phyloP scores from a whole-genome alignment of 2,113 vertebrate genomes.

The Cinclus cinclus region DNA sequence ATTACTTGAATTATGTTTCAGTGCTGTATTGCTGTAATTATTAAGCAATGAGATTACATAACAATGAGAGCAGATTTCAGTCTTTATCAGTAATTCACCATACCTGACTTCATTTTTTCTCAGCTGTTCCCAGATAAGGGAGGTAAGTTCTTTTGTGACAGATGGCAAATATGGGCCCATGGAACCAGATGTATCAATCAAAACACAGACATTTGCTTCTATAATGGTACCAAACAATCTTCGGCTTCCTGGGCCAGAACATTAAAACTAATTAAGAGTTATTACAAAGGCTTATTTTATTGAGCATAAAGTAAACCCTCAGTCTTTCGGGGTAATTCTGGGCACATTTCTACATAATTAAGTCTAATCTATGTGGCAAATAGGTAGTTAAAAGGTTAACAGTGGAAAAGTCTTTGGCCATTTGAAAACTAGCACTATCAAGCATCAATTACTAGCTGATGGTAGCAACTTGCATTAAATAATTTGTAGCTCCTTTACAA shows the following conservation, averaged over 20 bases:
- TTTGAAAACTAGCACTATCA: not conserved
- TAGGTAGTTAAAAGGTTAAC: not conserved
- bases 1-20: not conserved
- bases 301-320: not conserved
- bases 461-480: not conserved
- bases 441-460: not conserved
- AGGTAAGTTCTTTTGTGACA: slow-evolving; percentile 72
- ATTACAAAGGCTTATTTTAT: not conserved
- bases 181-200: slow-evolving; percentile 83
- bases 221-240: slow-evolving; percentile 77
- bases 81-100: not conserved
- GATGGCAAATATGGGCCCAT: slow-evolving; percentile 69
- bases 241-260: slow-evolving; percentile 74
- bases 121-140: slow-evolving; percentile 86
- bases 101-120: slow-evolving; percentile 73
- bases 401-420: not conserved
- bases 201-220: slow-evolving; percentile 78
- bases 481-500: not conserved
- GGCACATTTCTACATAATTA: not conserved
- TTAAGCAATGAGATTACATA: not conserved
- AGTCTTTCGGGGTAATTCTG: not conserved
- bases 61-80: not conserved
- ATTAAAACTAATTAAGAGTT: not conserved
- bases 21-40: not conserved
- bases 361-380: not conserved